Percentiles rank a stretch among this genome's conserved stretches.
phyloP scores from a whole-genome alignment of 1,140 invertebrate genomes.

The Zaprionus africanus region DNA sequence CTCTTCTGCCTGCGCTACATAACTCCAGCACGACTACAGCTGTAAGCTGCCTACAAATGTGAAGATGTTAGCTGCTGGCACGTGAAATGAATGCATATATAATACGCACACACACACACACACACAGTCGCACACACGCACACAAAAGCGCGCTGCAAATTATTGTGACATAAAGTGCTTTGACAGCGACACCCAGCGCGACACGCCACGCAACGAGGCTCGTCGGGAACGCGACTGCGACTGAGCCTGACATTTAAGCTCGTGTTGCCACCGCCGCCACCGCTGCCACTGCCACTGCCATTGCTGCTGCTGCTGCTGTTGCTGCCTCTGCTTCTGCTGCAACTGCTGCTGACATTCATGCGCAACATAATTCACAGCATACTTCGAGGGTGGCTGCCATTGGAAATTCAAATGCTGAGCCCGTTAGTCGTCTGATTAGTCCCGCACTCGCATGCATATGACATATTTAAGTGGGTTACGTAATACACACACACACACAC shows the following conservation, averaged over 20 bases:
- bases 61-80: slow-evolving; percentile 72
- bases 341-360: slow-evolving; percentile 72
- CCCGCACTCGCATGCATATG: slow-evolving; percentile 64
- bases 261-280: slow-evolving; percentile 18
- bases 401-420: slow-evolving; percentile 76
- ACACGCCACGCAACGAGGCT: slow-evolving; percentile 22
- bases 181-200: slow-evolving; percentile 70
- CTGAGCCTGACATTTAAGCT: slow-evolving; percentile 45
- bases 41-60: slow-evolving; percentile 55
- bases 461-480: slow-evolving; percentile 80
- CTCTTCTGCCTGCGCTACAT: neutral
- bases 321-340: slow-evolving; percentile 19
- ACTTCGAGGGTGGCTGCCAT: slow-evolving; percentile 60
- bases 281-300: slow-evolving; percentile 34
- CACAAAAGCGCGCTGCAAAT: slow-evolving; percentile 65
- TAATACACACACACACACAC: slow-evolving; percentile 18
- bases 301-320: slow-evolving; percentile 24
- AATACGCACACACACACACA: slow-evolving; percentile 44
- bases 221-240: slow-evolving; percentile 9
- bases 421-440: slow-evolving; percentile 68
- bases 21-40: slow-evolving; percentile 13
- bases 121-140: slow-evolving; percentile 5
- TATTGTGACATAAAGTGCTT: slow-evolving; percentile 83
- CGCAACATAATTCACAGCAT: slow-evolving; percentile 76
- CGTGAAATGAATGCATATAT: slow-evolving; percentile 77